Percentiles rank a stretch among this genome's conserved stretches.
Conservation (phyloP, 2,113 vertebrate genomes). For the Chrysemys picta region DNA sequence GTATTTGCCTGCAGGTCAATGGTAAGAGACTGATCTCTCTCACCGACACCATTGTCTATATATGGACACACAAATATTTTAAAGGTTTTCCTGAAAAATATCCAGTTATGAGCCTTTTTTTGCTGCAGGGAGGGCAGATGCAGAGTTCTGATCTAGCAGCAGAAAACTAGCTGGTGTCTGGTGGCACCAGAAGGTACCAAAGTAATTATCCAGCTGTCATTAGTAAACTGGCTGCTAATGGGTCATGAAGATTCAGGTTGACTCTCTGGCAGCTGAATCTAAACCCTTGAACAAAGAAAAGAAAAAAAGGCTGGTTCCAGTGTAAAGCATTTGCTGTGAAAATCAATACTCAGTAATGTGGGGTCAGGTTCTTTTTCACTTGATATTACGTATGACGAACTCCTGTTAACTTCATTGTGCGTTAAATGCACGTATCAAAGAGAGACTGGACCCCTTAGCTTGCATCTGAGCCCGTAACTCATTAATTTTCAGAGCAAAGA, state of each 20-base stretch:
- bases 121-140: neutral
- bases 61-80: neutral
- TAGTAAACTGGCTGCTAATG: conserved; percentile 7
- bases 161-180: neutral
- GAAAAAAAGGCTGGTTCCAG: too few species aligned
- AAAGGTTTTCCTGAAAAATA: neutral
- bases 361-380: neutral
- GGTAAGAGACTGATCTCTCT: neutral
- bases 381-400: neutral
- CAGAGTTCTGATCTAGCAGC: neutral
- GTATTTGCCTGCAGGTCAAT: neutral
- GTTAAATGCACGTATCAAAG: neutral
- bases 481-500: neutral
- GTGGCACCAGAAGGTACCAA: neutral
- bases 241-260: neutral
- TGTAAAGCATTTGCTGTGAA: neutral
- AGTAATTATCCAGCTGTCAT: conserved; percentile 14
- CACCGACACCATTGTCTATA: neutral
- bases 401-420: too few species aligned
- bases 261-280: neutral
- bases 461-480: neutral
- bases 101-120: neutral
- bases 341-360: neutral
- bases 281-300: neutral
- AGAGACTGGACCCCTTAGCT: neutral